Evolutionary conservation across 2,113 vertebrate species (phyloP).

Genomic region (Manacus vitellinus): DNA sequence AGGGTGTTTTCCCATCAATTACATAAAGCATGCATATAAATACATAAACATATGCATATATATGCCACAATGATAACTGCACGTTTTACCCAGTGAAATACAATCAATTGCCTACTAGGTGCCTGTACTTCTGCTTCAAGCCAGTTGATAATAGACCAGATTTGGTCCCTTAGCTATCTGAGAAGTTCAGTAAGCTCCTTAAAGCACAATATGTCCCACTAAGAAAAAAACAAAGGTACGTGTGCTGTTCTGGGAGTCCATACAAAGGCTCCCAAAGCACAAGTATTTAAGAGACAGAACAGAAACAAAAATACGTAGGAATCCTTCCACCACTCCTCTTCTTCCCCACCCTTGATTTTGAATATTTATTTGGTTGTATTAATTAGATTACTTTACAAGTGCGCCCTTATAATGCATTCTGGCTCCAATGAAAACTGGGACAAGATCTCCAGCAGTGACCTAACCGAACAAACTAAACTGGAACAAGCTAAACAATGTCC

Average conservation of each 20-base stretch:
- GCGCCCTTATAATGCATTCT: background rate
- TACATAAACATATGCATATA: background rate
- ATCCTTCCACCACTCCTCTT: background rate
- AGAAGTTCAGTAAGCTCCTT: background rate
- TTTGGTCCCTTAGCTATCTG: background rate
- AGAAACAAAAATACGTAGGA: background rate
- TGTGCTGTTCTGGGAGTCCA: rapidly evolving
- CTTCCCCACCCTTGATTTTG: rapidly evolving
- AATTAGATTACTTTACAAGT: background rate
- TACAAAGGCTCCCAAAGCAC: background rate
- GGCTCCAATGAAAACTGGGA: background rate
- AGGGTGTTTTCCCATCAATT: background rate
- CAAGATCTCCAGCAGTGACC: background rate
- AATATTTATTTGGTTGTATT: background rate
- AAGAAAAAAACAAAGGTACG: background rate
- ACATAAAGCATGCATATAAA: background rate
- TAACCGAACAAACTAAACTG: background rate
- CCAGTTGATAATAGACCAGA: background rate
- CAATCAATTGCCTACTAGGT: background rate
- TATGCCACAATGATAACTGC: background rate
- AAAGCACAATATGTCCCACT: background rate
- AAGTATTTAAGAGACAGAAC: background rate
- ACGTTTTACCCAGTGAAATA: background rate
- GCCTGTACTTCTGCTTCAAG: background rate
- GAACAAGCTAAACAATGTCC: background rate